Percentiles rank a stretch among this genome's conserved stretches.
phyloP scores from a whole-genome alignment of 1,140 invertebrate genomes.

The Nephotettix cincticeps region DNA sequence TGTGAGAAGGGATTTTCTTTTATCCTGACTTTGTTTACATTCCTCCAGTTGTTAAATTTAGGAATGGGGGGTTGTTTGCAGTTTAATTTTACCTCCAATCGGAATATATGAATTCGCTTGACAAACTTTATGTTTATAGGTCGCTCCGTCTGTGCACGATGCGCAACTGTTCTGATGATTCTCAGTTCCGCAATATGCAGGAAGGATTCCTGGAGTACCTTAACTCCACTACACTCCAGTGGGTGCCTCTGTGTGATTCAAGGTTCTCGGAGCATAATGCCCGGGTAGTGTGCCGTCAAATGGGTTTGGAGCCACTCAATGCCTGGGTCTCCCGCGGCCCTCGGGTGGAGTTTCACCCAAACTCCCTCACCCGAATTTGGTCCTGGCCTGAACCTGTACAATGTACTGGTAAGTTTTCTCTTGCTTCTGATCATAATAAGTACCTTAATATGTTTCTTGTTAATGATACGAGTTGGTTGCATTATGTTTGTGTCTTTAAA shows the following conservation, averaged over 20 bases:
- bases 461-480: no score
- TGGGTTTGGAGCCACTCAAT: slow-evolving; percentile 89
- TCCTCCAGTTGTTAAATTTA: no score
- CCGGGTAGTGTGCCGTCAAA: slow-evolving; percentile 90
- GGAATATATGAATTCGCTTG: no score
- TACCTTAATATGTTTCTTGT: no score
- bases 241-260: slow-evolving; percentile 95
- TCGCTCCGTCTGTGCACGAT: slow-evolving; percentile 73
- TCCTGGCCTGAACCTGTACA: slow-evolving; percentile 93
- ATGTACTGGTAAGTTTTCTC: slow-evolving; percentile 55
- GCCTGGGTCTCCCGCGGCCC: slow-evolving; percentile 79
- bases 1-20: no score
- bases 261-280: slow-evolving; percentile 94
- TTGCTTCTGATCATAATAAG: no score
- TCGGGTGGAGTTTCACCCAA: slow-evolving; percentile 81
- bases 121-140: no score
- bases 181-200: slow-evolving; percentile 47
- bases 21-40: no score
- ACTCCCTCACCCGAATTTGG: slow-evolving; percentile 79
- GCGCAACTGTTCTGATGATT: slow-evolving; percentile 62
- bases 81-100: no score
- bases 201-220: slow-evolving; percentile 93
- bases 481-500: no score
- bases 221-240: slow-evolving; percentile 91
- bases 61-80: no score